Percentiles rank a stretch among this genome's conserved stretches.
These are phyloP conservation scores for Drosophila cognata DNA, from an alignment of 2,888 invertebrate genomes.

Conservation along the genomic window DNA sequence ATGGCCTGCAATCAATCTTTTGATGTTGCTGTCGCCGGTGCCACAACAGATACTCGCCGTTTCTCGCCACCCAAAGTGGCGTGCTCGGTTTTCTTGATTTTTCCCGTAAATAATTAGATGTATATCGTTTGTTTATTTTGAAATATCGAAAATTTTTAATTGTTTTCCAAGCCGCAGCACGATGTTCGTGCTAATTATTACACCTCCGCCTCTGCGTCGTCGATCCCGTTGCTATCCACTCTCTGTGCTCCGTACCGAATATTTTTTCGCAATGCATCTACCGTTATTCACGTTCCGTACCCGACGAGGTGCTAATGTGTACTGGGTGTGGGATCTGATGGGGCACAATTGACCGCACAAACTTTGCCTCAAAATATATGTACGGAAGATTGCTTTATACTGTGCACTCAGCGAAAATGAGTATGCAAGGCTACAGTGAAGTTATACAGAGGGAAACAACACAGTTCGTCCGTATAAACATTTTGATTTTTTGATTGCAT, in stretches of 20 bases:
- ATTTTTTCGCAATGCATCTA: conserved; percentile 16
- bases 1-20: conserved; percentile 58
- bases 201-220: conserved; percentile 36
- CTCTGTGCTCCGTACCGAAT: conserved; percentile 1
- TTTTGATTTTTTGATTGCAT: neutral
- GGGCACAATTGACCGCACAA: conserved; percentile 7
- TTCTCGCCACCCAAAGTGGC: conserved; percentile 11
- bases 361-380: conserved; percentile 3
- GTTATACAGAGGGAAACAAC: neutral
- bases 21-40: conserved; percentile 35
- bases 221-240: conserved; percentile 8
- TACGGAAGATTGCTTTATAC: conserved; percentile 7
- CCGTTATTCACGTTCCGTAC: conserved; percentile 49
- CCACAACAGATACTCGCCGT: conserved; percentile 12
- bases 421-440: neutral
- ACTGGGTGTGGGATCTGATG: conserved; percentile 48
- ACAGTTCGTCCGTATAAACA: neutral
- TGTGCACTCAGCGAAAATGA: conserved; percentile 1
- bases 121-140: conserved; percentile 53
- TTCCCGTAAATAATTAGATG: conserved; percentile 13
- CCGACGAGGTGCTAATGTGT: conserved; percentile 63
- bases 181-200: conserved; percentile 53
- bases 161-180: conserved; percentile 49
- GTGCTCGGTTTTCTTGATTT: conserved; percentile 6
- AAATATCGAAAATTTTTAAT: conserved; percentile 63